These are phyloP conservation scores for Drosophila longiperda DNA, from an alignment of 2,888 invertebrate species.

Conservation along the genomic window DNA sequence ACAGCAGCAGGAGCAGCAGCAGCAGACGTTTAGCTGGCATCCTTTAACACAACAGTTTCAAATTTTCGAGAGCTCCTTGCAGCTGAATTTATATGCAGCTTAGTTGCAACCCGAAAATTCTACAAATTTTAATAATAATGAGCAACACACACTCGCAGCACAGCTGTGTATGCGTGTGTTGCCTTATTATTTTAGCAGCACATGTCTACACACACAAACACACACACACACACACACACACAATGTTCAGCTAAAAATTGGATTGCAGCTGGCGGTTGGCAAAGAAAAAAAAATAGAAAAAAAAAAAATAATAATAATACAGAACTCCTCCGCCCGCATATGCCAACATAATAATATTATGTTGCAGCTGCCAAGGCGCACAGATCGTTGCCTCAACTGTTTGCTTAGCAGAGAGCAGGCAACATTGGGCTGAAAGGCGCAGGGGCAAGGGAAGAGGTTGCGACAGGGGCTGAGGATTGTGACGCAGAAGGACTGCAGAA, in stretches of 20 bases:
- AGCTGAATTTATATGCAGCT: slow-evolving; percentile 79
- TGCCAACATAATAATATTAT: slow-evolving; percentile 74
- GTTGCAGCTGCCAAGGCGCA: slow-evolving; percentile 77
- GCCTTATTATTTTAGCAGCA: slow-evolving; percentile 77
- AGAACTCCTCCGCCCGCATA: slow-evolving; percentile 23
- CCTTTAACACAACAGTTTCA: slow-evolving; percentile 56
- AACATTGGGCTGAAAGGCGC: background rate
- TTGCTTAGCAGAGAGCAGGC: slow-evolving; percentile 49
- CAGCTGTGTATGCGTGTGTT: slow-evolving; percentile 47
- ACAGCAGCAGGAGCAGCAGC: background rate
- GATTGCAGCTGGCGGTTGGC: slow-evolving; percentile 73
- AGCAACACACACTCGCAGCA: slow-evolving; percentile 42
- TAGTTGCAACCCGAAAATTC: slow-evolving; percentile 80
- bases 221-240: slow-evolving; percentile 42
- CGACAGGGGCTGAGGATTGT: background rate
- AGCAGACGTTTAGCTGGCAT: slow-evolving; percentile 39
- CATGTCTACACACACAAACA: slow-evolving; percentile 51
- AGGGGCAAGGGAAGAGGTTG: background rate
- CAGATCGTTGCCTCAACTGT: slow-evolving; percentile 72
- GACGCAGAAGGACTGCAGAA: slow-evolving; percentile 19
- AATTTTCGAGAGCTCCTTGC: slow-evolving; percentile 58
- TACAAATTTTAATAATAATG: slow-evolving; percentile 79
- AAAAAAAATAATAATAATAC: slow-evolving; percentile 12
- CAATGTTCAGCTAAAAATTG: slow-evolving; percentile 71
- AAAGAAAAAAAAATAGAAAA: slow-evolving; percentile 41